Conservation (phyloP, 1,140 invertebrate species). For the Drosophila equinoxialis region DNA sequence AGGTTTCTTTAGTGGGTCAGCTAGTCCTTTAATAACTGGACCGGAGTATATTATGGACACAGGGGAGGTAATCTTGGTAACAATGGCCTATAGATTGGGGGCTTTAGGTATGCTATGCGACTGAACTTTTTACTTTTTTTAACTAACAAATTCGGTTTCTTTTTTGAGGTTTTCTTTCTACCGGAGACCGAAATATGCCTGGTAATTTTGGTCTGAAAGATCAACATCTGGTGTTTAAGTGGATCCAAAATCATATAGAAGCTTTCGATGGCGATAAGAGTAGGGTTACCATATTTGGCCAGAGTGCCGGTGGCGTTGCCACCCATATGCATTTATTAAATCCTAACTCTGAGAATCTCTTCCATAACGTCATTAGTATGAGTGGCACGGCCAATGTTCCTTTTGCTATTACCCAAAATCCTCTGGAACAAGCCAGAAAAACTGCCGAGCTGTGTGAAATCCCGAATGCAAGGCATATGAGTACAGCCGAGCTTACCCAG, state of each 20-base stretch:
- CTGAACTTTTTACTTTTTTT: too few species aligned
- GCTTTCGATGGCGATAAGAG: constrained; percentile 82
- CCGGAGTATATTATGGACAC: constrained; percentile 82
- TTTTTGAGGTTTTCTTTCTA: constrained; percentile 69
- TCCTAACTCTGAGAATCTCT: constrained; percentile 80
- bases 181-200: constrained; percentile 62
- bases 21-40: constrained; percentile 57
- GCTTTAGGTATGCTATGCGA: constrained; percentile 42
- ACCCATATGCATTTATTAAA: constrained; percentile 83
- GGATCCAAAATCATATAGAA: constrained; percentile 73
- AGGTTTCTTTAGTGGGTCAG: constrained; percentile 78
- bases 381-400: constrained; percentile 86
- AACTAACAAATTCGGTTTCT: background rate
- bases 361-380: constrained; percentile 84
- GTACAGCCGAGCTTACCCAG: constrained; percentile 52
- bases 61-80: constrained; percentile 60
- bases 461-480: constrained; percentile 31
- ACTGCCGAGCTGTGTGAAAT: constrained; percentile 53
- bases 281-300: constrained; percentile 85
- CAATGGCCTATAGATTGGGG: constrained; percentile 63
- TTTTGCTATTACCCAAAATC: constrained; percentile 84
- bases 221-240: constrained; percentile 84
- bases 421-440: constrained; percentile 79
- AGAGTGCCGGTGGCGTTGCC: constrained; percentile 84
- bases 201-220: constrained; percentile 86